phyloP scores from a whole-genome alignment of 2,113 vertebrate species.

The Apistogramma diplotaenia region DNA sequence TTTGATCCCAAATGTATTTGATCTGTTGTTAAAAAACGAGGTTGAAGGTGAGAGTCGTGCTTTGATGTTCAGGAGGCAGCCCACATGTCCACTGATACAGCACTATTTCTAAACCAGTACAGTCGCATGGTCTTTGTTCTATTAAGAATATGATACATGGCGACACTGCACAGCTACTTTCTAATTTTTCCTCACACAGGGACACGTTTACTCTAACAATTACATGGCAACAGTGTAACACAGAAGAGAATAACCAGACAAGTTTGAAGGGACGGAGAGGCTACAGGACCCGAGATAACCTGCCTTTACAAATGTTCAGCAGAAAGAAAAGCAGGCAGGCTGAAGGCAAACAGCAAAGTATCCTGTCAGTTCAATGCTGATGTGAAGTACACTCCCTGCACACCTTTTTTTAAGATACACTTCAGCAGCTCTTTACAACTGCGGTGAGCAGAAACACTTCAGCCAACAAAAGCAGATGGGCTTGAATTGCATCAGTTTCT shows the following conservation, averaged over 20 bases:
- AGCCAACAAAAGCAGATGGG: background rate
- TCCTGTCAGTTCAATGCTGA: background rate
- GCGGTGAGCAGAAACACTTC: background rate
- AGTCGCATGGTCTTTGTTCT: background rate
- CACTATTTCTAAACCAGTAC: background rate
- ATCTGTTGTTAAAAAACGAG: background rate
- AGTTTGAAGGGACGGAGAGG: background rate
- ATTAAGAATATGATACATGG: background rate
- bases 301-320: too few relatives aligned
- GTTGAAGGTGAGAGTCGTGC: background rate
- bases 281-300: background rate
- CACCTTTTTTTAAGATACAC: background rate
- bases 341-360: background rate
- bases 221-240: background rate
- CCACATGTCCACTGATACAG: background rate
- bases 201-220: background rate
- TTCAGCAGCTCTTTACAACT: background rate
- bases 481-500: too few relatives aligned
- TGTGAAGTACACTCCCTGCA: too few relatives aligned
- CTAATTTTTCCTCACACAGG: too few relatives aligned
- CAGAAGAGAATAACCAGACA: background rate
- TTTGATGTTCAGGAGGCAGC: background rate
- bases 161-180: background rate
- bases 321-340: background rate
- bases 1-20: background rate